Conservation (phyloP, 2,113 vertebrate genomes). For the Microcebus ravelobensis region DNA sequence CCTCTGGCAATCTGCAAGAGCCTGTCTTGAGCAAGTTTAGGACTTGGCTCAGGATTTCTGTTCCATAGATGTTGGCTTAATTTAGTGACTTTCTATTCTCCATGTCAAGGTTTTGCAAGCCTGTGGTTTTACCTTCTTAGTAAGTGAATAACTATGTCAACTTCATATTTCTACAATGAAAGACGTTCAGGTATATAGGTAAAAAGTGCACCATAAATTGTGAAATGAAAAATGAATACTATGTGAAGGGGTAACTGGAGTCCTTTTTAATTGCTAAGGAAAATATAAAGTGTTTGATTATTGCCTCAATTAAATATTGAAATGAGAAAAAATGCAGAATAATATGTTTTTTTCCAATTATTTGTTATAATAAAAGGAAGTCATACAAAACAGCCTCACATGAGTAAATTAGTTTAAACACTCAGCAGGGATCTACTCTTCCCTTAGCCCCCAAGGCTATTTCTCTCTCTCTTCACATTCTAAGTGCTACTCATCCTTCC, state of each 20-base stretch:
- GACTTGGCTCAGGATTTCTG: conserved; percentile 39
- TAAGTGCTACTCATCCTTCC: not conserved
- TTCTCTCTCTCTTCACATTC: not conserved
- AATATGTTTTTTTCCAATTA: not conserved
- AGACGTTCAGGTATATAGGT: not conserved
- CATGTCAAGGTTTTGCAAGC: not conserved
- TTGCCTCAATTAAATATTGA: not conserved
- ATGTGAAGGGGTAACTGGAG: not conserved
- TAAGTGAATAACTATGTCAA: not conserved
- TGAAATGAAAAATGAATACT: not conserved
- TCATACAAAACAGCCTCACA: not conserved
- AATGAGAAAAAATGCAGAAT: not conserved
- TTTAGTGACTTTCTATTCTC: not conserved
- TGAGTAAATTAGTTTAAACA: not conserved
- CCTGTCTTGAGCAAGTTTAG: not conserved
- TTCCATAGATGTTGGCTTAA: conserved; percentile 16
- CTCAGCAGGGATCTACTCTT: not conserved
- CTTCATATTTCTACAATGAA: not conserved
- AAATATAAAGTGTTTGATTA: not conserved
- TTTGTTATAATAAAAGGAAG: not conserved
- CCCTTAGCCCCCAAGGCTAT: too few species aligned
- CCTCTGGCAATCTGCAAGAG: conserved; percentile 25
- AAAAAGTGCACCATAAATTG: not conserved
- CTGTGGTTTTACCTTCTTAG: conserved; percentile 31
- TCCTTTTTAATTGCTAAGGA: not conserved